phyloP scores from a whole-genome alignment of 2,113 vertebrate species.

The Daphoenositta chrysoptera region DNA sequence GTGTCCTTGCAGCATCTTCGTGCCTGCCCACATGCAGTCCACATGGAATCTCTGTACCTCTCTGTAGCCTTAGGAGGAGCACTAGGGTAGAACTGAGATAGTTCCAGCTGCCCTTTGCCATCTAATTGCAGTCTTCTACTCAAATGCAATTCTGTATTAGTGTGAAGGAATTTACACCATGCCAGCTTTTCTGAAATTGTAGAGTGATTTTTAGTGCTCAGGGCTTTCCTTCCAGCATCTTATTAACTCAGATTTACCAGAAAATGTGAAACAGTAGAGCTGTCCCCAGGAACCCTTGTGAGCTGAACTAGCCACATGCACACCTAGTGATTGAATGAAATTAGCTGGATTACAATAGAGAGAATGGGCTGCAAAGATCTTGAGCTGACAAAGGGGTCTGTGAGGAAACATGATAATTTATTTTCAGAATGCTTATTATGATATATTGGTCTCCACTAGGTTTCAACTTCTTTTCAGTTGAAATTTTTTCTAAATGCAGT shows the following conservation, averaged over 20 bases:
- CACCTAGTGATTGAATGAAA: background rate
- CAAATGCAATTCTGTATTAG: background rate
- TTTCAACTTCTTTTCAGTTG: background rate
- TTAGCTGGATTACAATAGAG: background rate
- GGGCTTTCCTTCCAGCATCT: background rate
- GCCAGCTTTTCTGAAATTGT: background rate
- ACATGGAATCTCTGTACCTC: accelerated
- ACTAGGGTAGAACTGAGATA: accelerated
- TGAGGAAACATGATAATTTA: background rate
- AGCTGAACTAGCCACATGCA: accelerated
- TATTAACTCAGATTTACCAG: background rate
- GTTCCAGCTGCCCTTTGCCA: background rate
- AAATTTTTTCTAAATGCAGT: background rate
- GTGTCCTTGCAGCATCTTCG: background rate
- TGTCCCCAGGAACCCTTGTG: background rate
- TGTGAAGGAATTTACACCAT: background rate
- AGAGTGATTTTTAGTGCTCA: background rate
- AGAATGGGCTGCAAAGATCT: background rate
- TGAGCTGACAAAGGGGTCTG: background rate
- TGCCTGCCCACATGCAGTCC: accelerated
- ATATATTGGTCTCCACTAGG: background rate
- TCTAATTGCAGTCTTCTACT: background rate
- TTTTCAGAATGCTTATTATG: background rate
- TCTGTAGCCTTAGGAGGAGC: background rate
- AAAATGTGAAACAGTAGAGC: background rate